Evolutionary conservation across 2,113 vertebrate genomes (phyloP).

Genomic region (Hystrix brachyura): DNA sequence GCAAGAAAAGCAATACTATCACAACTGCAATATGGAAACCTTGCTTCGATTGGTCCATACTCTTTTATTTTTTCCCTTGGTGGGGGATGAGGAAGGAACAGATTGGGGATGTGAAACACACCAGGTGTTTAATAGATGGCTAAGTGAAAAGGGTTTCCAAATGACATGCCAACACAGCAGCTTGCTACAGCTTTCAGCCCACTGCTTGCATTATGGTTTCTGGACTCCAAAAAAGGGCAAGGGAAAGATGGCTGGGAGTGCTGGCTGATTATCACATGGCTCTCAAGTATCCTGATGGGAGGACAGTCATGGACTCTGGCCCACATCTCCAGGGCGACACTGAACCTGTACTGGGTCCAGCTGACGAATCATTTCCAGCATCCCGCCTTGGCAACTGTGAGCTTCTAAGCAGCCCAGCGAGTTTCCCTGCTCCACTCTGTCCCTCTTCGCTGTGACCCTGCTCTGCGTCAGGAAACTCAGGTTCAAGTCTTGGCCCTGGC

Average conservation of each 20-base stretch:
- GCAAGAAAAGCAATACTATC: background rate
- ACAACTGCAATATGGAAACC: background rate
- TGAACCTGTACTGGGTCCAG: background rate
- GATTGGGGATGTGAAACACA: conserved; percentile 6
- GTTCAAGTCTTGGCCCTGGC: background rate
- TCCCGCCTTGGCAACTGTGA: background rate
- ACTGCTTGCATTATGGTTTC: conserved; percentile 62
- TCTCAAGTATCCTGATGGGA: background rate
- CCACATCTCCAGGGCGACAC: background rate
- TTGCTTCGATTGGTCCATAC: background rate
- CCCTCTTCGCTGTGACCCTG: background rate
- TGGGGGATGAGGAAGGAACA: background rate
- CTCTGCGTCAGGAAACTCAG: background rate
- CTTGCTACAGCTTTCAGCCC: conserved; percentile 67
- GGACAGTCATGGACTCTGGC: background rate
- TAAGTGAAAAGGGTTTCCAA: conserved; percentile 69
- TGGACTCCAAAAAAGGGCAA: conserved; percentile 33
- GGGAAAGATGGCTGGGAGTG: background rate
- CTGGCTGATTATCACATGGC: background rate
- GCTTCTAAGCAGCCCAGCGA: too few relatives aligned
- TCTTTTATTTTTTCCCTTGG: background rate
- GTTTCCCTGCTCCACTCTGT: too few relatives aligned
- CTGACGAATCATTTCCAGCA: background rate
- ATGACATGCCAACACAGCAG: conserved; percentile 74
- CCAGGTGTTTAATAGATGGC: conserved; percentile 77